Conservation (phyloP, 2,797 vertebrate genomes). For the Artibeus jamaicensis region DNA sequence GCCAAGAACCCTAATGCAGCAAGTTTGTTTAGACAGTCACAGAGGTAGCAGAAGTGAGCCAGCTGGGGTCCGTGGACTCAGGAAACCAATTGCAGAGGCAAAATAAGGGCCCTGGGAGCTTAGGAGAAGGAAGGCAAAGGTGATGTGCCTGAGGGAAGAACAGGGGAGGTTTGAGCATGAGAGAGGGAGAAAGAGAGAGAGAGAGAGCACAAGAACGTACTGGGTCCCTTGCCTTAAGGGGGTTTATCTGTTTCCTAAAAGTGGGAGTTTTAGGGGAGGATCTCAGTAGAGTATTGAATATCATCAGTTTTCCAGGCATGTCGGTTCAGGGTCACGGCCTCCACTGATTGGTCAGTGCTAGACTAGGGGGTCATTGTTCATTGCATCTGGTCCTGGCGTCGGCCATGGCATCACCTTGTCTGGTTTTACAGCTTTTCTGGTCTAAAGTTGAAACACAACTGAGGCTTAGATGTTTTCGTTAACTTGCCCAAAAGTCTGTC, state of each 20-base stretch:
- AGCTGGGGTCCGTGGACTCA: neutral
- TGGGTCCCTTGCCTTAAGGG: neutral
- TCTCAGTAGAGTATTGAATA: neutral
- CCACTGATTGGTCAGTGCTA: neutral
- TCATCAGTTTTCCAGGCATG: neutral
- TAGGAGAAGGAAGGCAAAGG: neutral
- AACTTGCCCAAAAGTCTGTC: neutral
- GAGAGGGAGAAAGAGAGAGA: neutral
- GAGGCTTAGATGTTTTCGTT: neutral
- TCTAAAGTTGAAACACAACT: neutral
- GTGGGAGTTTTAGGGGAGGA: neutral
- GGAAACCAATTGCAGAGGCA: neutral
- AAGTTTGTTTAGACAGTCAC: neutral
- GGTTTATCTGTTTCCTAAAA: neutral
- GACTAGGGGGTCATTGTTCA: neutral
- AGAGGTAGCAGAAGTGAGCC: neutral
- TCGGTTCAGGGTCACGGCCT: neutral
- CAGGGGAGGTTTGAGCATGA: neutral
- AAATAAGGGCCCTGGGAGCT: neutral
- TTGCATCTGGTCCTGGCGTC: neutral
- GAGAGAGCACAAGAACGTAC: neutral
- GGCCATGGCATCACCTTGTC: neutral
- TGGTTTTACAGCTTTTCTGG: neutral
- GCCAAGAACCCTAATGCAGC: neutral
- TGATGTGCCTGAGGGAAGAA: neutral